Evolutionary conservation across 2,888 invertebrate genomes (phyloP), one percentile per base, ranked within the genome.

Genomic region (Dyspetes luteomarginatus): DNA sequence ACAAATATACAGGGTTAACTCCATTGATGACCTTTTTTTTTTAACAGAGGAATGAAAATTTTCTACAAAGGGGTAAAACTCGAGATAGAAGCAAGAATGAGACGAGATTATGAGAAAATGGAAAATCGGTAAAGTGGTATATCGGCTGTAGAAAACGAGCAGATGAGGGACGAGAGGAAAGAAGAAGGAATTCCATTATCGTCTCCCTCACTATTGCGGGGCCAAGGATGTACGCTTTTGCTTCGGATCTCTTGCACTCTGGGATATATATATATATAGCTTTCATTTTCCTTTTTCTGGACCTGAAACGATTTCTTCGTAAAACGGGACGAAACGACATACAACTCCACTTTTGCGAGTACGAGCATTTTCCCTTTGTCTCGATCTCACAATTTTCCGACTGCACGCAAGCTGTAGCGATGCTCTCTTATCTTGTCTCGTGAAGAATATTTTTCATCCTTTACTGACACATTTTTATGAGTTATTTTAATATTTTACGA

Each of bases 141-240:
- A 48, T 19, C 65, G 65, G 30, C 48, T 36, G 48, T 17, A 41
- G 24, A 50, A 36, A 24, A 24, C 5, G 19, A 43, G 22, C 15
- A 30, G 4, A 19, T 2, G 28, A 2, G 30, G 7, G 30, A 19
- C 12, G 9, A n/a, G 15, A 24, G 12, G 19, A 52, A 22, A 5
- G 65, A 43, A n/a, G 17, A 36, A 52, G 36, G 67, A 55, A 55
- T 52, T 67, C 67, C 67, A 67, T 67, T 67, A 67, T 52, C 52
- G 17, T 17, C 17, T 19, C 48, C 4, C 12, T 67, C n/a, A n/a
- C n/a, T n/a, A n/a, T n/a, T 22, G 5, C 24, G 9, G 24, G 17
- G 67, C 9, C 52, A 19, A 19, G 19, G 41, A 65, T 26, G 17
- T 28, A 65, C 65, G 24, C 22, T 67, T 67, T 67, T 19, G 19